Base-by-base conservation (phyloP, 1,140 invertebrate species). In the Andrena cerasifolii region DNA sequence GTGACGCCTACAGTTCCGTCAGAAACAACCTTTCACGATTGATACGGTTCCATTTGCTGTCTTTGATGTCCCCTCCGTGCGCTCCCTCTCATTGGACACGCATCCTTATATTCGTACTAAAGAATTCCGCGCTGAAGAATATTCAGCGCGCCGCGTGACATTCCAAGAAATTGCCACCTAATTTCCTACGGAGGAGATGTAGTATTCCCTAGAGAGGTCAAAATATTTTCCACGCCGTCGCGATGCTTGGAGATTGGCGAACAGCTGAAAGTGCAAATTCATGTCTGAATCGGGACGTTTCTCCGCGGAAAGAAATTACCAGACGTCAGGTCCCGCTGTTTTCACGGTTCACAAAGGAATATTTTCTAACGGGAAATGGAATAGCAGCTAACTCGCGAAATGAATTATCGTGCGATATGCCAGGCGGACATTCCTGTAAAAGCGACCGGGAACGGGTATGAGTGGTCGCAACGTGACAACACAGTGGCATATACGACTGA, bases 401-500 rank as follows among this genome's bases (percentile, higher is more conserved):
- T 33, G 61, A 68, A 81, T 82, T 31, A 74, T 66, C 63, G 59
- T 45, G 58, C 24, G 47, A 76, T 76, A 65, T 43, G 74, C 16
- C 47, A 47, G 31, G 49, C 61, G 66, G 56, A 63, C 51, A 28
- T 53, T 47, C 58, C 58, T 67, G 40, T 45, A 77, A 77, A 78
- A 65, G 67, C n/a, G 28, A n/a, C 49, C n/a, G 66, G 54, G 47
- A 24, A n/a, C 47, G 40, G 10, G 61, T 54, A 47, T 33, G 61
- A 79, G 71, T 66, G 28, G 78, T 53, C 47, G 68, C 31, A 45
- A 18, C 59, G 47, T 54, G 72, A 81, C 63, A 70, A 67, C 58
- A 43, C 18, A 31, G n/a, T 36, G 61, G 33, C 63, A 31, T 40
- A 47, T 47, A 79, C 77, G 66, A 71, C 81, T 78, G 83, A 84